Evolutionary conservation across 2,888 invertebrate species (phyloP), one percentile per base, ranked within the genome.

Genomic region (Bursaphelenchus okinawaensis): DNA sequence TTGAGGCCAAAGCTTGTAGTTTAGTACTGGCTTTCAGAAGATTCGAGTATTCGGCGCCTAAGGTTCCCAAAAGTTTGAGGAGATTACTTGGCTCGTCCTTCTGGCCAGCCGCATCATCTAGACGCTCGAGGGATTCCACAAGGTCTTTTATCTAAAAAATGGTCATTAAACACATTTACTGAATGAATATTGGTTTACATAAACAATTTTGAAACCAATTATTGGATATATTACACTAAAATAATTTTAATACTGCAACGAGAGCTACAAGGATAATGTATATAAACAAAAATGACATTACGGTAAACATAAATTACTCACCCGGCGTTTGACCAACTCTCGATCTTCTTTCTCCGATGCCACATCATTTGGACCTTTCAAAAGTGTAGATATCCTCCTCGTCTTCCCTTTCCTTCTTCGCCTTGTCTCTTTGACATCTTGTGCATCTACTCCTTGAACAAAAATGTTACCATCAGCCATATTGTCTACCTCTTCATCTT

Each of bases 401-500:
- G 16, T 31, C 60, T 19, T 54, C 19, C 26, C 54, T 54, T 26
- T 54, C 6, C 26, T 26, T 54, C 54, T 54, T 54, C 54, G 12
- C 19, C 26, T 12, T 19, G 12, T 54, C 12, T 16, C 19, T 26
- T 12, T 16, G 12, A 19, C 26, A 40, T 29, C 52, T 22, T 31
- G 20, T 8, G 60, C 60, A 20, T 59, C 29, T 16, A 59, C 60
- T 22, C 50, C 29, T 26, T 19, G 60, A 19, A 59, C 60, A 1
- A 59, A 6, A n/a, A 24, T 40, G 6, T 12, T 16, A n/a, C n/a
- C n/a, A n/a, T n/a, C n/a, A n/a, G n/a, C n/a, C n/a, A n/a, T 72
- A 51, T 74, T 74, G 27, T 75, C 72, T 55, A 70, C 54, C n/a
- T 24, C 29, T 63, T 67, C 27, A 16, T n/a, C 40, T 4, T 20